Percentiles rank a stretch among this genome's conserved stretches.
phyloP scores from a whole-genome alignment of 2,113 vertebrate species.

The Lepus timidus region DNA sequence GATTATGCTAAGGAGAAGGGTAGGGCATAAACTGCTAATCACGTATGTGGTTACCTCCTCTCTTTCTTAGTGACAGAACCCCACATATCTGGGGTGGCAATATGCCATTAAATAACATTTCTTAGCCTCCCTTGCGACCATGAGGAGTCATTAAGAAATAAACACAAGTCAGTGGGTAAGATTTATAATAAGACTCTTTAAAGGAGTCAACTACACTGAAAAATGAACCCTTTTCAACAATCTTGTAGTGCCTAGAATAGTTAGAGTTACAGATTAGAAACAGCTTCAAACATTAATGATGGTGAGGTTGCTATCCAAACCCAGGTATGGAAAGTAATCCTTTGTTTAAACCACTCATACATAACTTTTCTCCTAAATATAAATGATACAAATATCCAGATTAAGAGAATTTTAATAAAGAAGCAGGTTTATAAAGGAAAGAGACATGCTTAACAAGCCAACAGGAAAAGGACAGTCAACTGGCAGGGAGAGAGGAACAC shows the following conservation, averaged over 20 bases:
- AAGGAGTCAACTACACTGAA: neutral
- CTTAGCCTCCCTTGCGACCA: neutral
- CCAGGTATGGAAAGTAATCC: neutral
- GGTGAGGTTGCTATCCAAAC: neutral
- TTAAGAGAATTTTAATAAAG: neutral
- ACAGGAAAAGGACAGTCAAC: neutral
- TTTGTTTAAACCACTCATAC: neutral
- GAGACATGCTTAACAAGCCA: neutral
- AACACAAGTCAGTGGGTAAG: neutral
- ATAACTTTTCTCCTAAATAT: neutral
- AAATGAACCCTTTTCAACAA: neutral
- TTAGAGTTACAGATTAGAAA: neutral
- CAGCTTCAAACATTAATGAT: neutral
- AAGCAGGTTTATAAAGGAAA: neutral
- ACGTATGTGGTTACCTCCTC: neutral
- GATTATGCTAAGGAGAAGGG: neutral
- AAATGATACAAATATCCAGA: conserved; percentile 6
- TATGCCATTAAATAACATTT: neutral
- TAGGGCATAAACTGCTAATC: neutral
- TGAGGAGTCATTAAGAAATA: neutral
- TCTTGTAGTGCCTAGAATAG: neutral
- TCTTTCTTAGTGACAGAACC: neutral
- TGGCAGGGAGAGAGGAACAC: neutral
- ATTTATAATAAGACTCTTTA: neutral
- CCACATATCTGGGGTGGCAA: neutral